A percentile compares a stretch with the other conserved stretches of the same genome.
Conservation (phyloP, 2,797 vertebrate species). For the Poeciliopsis paucimaculata region DNA sequence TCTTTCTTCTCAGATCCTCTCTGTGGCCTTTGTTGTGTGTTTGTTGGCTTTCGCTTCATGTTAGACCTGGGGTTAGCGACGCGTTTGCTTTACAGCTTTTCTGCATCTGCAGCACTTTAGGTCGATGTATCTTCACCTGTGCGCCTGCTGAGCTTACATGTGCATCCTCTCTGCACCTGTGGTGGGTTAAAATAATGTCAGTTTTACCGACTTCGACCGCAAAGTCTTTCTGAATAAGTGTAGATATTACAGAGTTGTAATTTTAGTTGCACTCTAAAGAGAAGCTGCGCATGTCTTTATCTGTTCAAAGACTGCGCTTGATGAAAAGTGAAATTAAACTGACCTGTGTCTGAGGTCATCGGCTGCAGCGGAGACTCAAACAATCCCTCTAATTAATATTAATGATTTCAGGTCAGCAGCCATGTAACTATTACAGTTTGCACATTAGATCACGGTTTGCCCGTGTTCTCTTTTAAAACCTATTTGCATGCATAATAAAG, state of each 20-base stretch:
- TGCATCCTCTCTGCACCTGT: neutral
- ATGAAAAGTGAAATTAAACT: conserved; percentile 52
- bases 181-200: neutral
- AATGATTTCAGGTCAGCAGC: conserved; percentile 63
- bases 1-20: neutral
- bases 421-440: conserved; percentile 67
- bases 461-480: conserved; percentile 54
- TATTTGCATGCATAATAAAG: conserved; percentile 75
- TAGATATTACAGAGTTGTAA: conserved; percentile 17
- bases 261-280: conserved; percentile 22
- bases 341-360: conserved; percentile 55
- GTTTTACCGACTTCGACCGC: neutral
- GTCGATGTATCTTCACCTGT: neutral
- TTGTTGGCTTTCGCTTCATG: neutral
- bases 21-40: neutral
- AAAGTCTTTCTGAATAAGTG: neutral
- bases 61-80: neutral
- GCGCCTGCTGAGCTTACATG: neutral
- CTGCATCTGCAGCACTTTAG: neutral
- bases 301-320: conserved; percentile 44
- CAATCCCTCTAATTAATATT: conserved; percentile 73
- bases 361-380: conserved; percentile 36
- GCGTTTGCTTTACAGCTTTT: neutral
- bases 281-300: conserved; percentile 20
- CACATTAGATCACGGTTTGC: conserved; percentile 58